Evolutionary conservation across 2,888 invertebrate genomes (phyloP).

Genomic region (Adelognathus sp.): DNA sequence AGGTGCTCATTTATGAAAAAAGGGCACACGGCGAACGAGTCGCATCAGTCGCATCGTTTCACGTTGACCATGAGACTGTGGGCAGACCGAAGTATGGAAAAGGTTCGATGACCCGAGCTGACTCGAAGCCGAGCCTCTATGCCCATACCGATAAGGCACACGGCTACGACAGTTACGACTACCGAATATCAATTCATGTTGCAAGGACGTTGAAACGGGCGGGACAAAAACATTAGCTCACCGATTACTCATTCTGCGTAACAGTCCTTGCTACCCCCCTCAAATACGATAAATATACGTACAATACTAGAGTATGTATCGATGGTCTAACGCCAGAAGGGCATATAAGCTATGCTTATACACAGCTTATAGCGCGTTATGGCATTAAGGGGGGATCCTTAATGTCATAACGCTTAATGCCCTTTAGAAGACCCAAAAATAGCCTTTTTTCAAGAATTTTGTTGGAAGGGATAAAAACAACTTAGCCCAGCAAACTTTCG

Average conservation of each 20-base stretch:
- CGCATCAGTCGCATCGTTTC: not conserved
- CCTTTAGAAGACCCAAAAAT: no score
- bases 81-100: not conserved
- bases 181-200: constrained; percentile 10
- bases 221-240: not conserved
- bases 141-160: not conserved
- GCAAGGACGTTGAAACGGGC: constrained; percentile 2
- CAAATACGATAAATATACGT: no score
- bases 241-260: not conserved
- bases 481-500: no score
- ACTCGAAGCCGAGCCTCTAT: not conserved
- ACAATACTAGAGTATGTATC: no score
- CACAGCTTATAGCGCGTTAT: no score
- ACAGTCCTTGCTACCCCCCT: not conserved
- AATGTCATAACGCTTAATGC: no score
- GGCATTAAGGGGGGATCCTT: no score
- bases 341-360: no score
- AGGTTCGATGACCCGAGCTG: constrained; percentile 30
- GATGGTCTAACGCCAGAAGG: no score
- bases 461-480: no score
- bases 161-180: not conserved
- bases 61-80: not conserved
- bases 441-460: no score
- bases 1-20: not conserved
- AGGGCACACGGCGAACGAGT: not conserved